Evolutionary conservation across 2,113 vertebrate species (phyloP), one percentile per base, ranked within the genome.

Genomic region (Percina caprodes): DNA sequence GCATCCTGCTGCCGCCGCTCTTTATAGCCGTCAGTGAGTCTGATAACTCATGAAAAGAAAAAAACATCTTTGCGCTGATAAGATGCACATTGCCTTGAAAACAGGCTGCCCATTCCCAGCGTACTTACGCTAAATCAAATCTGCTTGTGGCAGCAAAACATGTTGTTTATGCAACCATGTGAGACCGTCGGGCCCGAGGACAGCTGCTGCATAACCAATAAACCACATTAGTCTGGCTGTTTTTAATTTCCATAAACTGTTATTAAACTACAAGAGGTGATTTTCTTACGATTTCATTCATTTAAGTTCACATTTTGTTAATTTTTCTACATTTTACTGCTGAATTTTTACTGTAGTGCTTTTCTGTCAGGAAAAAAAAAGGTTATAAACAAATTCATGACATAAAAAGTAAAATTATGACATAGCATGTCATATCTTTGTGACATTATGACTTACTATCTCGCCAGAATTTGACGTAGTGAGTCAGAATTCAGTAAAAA

Each of bases 41-140:
- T 66, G 63, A 16, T 23, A 18, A 59, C 51, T 6, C 0, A 11
- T 19, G 13, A 35, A 30, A 30, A 30, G 60, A 14, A n/a, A 58
- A 26, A 39, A 7, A 4, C 14, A 3, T 23, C 61, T 72, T 16
- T 26, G 35, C 9, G 51, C 0, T 6, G 90, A 91, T 89, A 88
- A 86, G 54, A 63, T 16, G 19, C 0, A 23, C 11, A 5, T 65
- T 65, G 12, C 85, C 82, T 87, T 84, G 92, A 81, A 66, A 81
- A 86, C 89, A 90, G 21, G 3, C 46, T 52, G 74, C 21, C 6
- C 6, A 8, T 92, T 93, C 92, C 85, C 89, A 92, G 56, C 45
- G 14, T 45, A 24, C 54, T 23, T n/a, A 15, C 23, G 24, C 8
- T 0, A 19, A 45, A 23, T 26, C 26, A 69, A 45, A 65, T 15